Conservation (phyloP, 2,797 vertebrate species). For the Paratrypauchen microcephalus region DNA sequence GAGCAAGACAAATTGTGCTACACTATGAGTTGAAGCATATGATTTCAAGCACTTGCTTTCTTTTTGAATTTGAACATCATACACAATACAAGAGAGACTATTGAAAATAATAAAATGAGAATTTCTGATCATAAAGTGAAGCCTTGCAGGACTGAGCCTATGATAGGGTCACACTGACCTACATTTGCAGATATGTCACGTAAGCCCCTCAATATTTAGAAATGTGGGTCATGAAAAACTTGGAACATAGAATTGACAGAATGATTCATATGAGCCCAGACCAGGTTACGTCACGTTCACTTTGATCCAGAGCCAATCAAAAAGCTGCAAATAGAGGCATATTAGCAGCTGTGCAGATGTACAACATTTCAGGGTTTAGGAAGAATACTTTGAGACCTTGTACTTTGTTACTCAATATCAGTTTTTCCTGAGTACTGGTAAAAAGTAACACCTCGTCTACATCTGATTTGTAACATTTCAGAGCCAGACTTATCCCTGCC, state of each 20-base stretch:
- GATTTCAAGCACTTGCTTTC: not conserved
- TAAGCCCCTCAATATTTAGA: constrained; percentile 32
- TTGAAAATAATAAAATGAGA: too few relatives aligned
- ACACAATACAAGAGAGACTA: too few relatives aligned
- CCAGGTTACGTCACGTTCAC: constrained; percentile 42
- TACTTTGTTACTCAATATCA: not conserved
- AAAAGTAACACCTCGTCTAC: not conserved
- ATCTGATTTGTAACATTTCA: constrained; percentile 41
- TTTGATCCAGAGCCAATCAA: constrained; percentile 36
- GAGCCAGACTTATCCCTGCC: constrained; percentile 35
- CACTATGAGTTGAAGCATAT: not conserved
- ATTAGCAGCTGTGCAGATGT: not conserved
- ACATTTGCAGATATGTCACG: constrained; percentile 35
- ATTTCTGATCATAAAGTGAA: not conserved
- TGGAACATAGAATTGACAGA: constrained; percentile 38
- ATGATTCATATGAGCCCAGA: constrained; percentile 39
- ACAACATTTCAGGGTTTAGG: not conserved
- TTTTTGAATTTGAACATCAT: not conserved
- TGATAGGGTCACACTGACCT: constrained; percentile 39
- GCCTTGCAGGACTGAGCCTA: constrained; percentile 12
- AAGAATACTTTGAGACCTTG: not conserved
- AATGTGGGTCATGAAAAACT: constrained; percentile 55
- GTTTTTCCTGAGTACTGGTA: not conserved
- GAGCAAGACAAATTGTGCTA: too few relatives aligned
- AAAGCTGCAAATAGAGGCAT: constrained; percentile 19